phyloP scores from a whole-genome alignment of 2,888 invertebrate genomes.

The Neria commutata region DNA sequence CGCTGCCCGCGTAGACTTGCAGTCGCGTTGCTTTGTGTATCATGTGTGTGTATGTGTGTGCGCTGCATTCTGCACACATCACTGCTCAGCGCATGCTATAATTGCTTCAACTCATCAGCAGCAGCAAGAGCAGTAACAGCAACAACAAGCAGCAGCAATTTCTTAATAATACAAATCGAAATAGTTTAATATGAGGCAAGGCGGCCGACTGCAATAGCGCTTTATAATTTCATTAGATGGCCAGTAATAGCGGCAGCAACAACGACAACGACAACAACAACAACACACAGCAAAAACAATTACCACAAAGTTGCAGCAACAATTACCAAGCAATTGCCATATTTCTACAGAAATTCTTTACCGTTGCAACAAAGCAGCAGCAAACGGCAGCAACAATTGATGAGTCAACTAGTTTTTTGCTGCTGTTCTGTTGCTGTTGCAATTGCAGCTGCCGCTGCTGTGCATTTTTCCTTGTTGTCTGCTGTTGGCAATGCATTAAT shows the following conservation, averaged over 20 bases:
- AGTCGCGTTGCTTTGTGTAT: too few species aligned
- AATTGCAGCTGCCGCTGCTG: conserved; percentile 1
- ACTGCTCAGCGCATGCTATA: conserved; percentile 5
- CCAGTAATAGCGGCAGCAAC: conserved; percentile 1
- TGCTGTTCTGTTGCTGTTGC: background rate
- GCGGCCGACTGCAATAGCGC: too few species aligned
- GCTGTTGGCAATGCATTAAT: conserved; percentile 12
- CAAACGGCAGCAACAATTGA: background rate
- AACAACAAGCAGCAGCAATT: conserved; percentile 6
- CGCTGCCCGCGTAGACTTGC: too few species aligned
- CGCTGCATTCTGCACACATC: conserved; percentile 15
- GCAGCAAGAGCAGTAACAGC: conserved; percentile 11
- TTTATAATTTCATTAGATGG: too few species aligned
- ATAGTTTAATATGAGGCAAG: conserved; percentile 16
- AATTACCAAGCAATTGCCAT: conserved; percentile 3
- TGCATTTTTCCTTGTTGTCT: background rate
- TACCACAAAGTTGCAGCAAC: too few species aligned
- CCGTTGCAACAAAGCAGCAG: conserved; percentile 11
- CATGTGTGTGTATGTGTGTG: background rate
- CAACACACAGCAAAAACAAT: background rate
- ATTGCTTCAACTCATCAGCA: conserved; percentile 17
- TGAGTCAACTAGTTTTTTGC: conserved; percentile 11
- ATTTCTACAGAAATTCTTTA: conserved; percentile 15
- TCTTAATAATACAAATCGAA: conserved; percentile 3
- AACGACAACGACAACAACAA: background rate